Evolutionary conservation across 1,140 invertebrate species (phyloP), one percentile per base, ranked within the genome.

Genomic region (Intoshia linei): DNA sequence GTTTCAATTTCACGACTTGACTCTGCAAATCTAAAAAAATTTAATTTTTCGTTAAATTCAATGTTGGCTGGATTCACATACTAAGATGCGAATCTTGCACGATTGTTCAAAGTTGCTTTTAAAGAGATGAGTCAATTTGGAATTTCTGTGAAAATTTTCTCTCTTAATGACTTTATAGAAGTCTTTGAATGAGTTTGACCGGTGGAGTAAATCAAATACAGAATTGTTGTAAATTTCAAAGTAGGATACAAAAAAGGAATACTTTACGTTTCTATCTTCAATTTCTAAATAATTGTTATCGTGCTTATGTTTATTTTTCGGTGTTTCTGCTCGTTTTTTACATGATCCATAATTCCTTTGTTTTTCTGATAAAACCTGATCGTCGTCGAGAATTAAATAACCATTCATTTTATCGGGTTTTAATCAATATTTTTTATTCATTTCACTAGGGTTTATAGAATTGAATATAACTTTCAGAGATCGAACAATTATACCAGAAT

Each of bases 61-160:
- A 75, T 70, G 21, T 67, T 59, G 35, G 69, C 66, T 1, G 84
- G 87, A 63, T 93, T 95, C 5, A 57, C 90, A 98, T 3, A 98
- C 72, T 34, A 95, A 68, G 84, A 95, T 95, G 39, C 72, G 62
- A 0, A 95, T 77, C 47, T 73, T 71, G 3, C 84, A 84, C 50
- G 84, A 73, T 2, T 87, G 84, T 55, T 93, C 87, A 57, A 98
- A 93, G 55, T 75, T 95, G 50, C 74, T 87, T 55, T 93, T 93
- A 50, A 98, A 93, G 30, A 93, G 64, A 57, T 83, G 73, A 2
- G 87, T 95, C 2, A 98, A 64, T 50, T 83, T 79, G 0, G 76
- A 77, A 48, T 93, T 81, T 20, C 87, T 57, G 57, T 90, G 95
- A 0, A n/a, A n/a, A n/a, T n/a, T n/a, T 83, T 77, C 62, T 77